phyloP scores from a whole-genome alignment of 2,797 vertebrate species.

The Myotis vivesi region DNA sequence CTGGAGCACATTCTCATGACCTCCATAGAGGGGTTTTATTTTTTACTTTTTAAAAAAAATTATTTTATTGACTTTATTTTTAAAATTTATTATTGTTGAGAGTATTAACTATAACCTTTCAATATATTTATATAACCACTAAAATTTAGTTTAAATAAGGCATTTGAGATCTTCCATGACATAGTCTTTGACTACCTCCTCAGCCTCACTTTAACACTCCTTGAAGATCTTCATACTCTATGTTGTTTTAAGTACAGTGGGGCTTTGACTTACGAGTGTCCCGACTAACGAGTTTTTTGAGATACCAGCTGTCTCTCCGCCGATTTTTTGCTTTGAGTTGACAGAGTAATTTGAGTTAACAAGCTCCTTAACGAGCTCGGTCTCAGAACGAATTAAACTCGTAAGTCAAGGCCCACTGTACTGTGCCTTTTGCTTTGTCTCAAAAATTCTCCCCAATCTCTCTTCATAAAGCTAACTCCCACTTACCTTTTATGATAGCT shows the following conservation, averaged over 20 bases:
- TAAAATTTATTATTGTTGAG: not conserved
- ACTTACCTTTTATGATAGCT: not conserved
- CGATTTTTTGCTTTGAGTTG: no score
- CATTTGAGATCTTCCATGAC: not conserved
- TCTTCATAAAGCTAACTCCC: not conserved
- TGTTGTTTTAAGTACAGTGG: not conserved
- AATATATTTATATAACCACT: not conserved
- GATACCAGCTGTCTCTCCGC: no score
- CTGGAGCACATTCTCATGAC: not conserved
- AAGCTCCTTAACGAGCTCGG: no score
- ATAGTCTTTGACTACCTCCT: not conserved
- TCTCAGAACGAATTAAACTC: no score
- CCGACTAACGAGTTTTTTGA: no score
- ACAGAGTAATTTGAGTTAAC: no score
- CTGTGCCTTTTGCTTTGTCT: not conserved
- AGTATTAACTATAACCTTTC: not conserved
- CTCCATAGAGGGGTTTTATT: not conserved
- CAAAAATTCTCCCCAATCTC: not conserved
- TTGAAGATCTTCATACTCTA: not conserved
- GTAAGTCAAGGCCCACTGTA: no score
- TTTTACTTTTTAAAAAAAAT: not conserved
- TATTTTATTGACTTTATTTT: not conserved
- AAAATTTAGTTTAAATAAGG: slow-evolving; percentile 19
- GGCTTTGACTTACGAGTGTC: no score
- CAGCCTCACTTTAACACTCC: not conserved